A percentile compares a stretch with the other conserved stretches of the same genome.
phyloP scores from a whole-genome alignment of 2,888 invertebrate species.

The Ptilodon capucinus region DNA sequence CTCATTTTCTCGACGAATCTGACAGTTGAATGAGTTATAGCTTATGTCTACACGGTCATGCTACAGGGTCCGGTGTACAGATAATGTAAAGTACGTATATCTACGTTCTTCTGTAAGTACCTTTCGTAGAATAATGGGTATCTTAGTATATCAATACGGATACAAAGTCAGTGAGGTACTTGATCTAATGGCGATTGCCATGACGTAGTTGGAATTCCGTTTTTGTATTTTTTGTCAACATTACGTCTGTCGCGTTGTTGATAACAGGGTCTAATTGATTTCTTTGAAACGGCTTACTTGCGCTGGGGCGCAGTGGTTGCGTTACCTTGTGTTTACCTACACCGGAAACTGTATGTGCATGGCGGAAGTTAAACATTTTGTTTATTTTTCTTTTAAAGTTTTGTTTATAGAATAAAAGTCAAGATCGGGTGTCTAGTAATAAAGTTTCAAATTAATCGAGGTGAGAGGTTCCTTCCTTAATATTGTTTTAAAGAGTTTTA shows the following conservation, averaged over 20 bases:
- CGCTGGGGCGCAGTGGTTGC: neutral
- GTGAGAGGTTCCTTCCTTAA: too few relatives aligned
- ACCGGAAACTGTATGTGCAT: neutral
- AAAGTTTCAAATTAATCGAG: too few relatives aligned
- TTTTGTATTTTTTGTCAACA: neutral
- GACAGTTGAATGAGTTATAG: too few relatives aligned
- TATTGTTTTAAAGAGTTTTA: too few relatives aligned
- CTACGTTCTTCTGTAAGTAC: too few relatives aligned
- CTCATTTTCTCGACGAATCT: too few relatives aligned
- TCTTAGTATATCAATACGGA: neutral
- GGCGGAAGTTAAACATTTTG: neutral
- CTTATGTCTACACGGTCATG: too few relatives aligned
- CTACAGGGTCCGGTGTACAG: too few relatives aligned
- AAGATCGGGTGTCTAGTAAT: too few relatives aligned
- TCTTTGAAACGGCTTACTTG: neutral
- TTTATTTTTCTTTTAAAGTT: neutral
- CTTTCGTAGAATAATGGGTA: too few relatives aligned
- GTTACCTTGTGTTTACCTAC: neutral
- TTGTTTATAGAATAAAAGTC: neutral
- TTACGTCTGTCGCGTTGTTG: neutral
- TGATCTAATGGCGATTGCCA: neutral
- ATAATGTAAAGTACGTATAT: too few relatives aligned
- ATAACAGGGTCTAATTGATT: neutral
- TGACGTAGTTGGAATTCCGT: conserved; percentile 11
- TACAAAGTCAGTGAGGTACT: conserved; percentile 2